These are phyloP conservation scores for Aix galericulata DNA, from an alignment of 2,113 vertebrate species.

Conservation along the genomic window DNA sequence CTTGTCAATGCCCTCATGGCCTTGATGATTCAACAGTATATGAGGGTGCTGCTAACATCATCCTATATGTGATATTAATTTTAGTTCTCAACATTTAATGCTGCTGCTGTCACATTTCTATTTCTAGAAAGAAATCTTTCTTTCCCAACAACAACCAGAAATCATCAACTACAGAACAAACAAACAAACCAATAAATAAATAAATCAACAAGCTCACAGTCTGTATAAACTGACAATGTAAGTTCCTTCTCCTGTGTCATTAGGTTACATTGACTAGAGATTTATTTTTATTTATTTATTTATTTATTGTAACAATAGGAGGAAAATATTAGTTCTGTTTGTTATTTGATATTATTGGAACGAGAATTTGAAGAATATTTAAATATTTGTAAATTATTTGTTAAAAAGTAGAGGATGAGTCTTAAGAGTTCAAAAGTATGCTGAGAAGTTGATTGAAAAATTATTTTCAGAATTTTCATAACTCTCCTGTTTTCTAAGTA, in stretches of 20 bases:
- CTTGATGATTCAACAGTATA: neutral
- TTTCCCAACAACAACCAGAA: neutral
- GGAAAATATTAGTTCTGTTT: neutral
- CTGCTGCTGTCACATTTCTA: neutral
- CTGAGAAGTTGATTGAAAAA: too few relatives aligned
- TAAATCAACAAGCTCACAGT: neutral
- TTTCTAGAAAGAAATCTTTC: neutral
- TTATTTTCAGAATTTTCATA: too few relatives aligned
- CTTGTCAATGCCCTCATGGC: fast-evolving
- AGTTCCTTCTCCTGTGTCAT: too few relatives aligned
- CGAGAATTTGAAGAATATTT: neutral
- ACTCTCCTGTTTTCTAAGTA: too few relatives aligned
- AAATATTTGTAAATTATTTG: neutral
- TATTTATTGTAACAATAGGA: too few relatives aligned
- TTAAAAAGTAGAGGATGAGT: neutral
- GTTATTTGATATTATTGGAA: neutral
- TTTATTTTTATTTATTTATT: too few relatives aligned
- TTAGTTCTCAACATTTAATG: neutral
- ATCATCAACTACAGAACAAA: neutral
- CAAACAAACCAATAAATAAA: neutral
- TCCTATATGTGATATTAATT: neutral
- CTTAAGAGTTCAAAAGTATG: too few relatives aligned
- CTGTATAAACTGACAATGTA: too few relatives aligned
- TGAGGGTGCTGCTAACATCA: neutral
- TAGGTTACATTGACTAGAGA: too few relatives aligned